Conservation (phyloP, 35 echinoderm and acorn worm species). For the Lytechinus pictus region DNA sequence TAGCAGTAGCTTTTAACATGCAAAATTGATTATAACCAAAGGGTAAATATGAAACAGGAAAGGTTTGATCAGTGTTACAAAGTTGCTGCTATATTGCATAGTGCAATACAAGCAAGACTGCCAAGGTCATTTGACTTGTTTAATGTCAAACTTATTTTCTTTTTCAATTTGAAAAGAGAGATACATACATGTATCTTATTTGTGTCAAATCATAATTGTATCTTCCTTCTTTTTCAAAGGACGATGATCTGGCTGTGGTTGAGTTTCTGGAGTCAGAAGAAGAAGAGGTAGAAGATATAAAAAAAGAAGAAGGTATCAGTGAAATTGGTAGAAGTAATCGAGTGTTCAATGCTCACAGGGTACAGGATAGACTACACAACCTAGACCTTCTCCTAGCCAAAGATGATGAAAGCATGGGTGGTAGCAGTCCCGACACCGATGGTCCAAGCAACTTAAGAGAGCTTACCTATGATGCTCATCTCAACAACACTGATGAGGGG, state of each 20-base stretch:
- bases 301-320: conserved; percentile 16
- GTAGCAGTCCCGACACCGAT: neutral
- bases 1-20: too few relatives aligned
- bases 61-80: too few relatives aligned
- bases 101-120: too few relatives aligned
- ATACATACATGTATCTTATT: too few relatives aligned
- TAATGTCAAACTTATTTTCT: too few relatives aligned
- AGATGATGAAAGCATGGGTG: neutral
- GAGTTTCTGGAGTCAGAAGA: conserved; percentile 60
- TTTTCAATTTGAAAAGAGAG: too few relatives aligned
- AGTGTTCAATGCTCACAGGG: neutral
- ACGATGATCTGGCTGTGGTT: conserved; percentile 61
- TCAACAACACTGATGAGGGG: neutral
- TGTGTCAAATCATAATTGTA: too few relatives aligned
- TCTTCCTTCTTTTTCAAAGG: conserved; percentile 22
- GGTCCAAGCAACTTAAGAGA: neutral
- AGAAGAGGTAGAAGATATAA: conserved; percentile 11
- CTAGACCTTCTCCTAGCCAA: conserved; percentile 27
- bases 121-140: too few relatives aligned
- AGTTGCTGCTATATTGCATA: too few relatives aligned
- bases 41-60: too few relatives aligned
- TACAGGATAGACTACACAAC: neutral
- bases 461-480: neutral
- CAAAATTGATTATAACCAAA: too few relatives aligned
- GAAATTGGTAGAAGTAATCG: neutral